Base-by-base conservation (phyloP, 2,888 invertebrate genomes). In the Pristionchus arcanus region DNA sequence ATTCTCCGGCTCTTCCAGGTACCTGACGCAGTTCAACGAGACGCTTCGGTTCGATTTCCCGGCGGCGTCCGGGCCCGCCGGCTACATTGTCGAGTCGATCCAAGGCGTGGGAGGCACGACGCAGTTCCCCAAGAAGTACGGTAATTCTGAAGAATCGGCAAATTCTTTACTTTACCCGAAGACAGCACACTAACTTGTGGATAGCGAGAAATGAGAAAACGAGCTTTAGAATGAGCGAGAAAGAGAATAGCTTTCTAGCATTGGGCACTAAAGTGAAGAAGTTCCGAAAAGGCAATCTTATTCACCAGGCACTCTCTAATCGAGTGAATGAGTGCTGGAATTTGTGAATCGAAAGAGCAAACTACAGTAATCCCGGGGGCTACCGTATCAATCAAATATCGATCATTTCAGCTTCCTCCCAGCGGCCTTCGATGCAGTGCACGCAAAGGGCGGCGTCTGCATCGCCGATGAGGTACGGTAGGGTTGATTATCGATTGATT, bases 41-140 rank as follows among this genome's bases (percentile, higher is more conserved):
- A 96, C 97, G 11, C 96, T 98, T 92, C 96, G 96, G 90, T 97
- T 97, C 95, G 97, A 97, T 16, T 95, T 98, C 91, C 97, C 98
- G 5, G 92, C 92, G 34, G 90, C 92, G 19, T 93, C 93, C 19
- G 96, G 96, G 89, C 96, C 98, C 11, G 99, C 98, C 0, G 98
- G 97, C 11, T 97, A 98, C 95, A 97, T 98, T 95, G 98, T 97
- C 0, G 99, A 99, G 95, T 97, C 98, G 0, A 98, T 99, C 92
- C 98, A 96, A 96, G 99, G 99, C 28, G 97, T 98, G 15, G 98
- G 98, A 25, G 99, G 99, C 0, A 96, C 97, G 0, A 97, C 98
- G 0, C 99, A 99, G 95, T 98, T 97, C 95, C 98, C 99, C 0
- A 91, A 92, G 74, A 92, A 92, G 92, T 92, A 68, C 83, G 86